Evolutionary conservation across 2,113 vertebrate genomes (phyloP), one percentile per base, ranked within the genome.

Genomic region (Crotalus tigris): DNA sequence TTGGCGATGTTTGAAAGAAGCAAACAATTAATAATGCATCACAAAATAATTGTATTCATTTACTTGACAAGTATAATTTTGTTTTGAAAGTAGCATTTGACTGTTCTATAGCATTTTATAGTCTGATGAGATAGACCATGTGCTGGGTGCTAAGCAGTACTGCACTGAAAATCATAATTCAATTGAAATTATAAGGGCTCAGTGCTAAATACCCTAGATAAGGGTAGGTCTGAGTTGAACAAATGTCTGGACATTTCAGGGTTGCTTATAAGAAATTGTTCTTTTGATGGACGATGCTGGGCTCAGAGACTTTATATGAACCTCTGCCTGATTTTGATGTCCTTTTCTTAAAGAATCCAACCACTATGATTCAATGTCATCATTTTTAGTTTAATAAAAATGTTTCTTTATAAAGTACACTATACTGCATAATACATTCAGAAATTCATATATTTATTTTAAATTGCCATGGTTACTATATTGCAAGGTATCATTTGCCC

Each of bases 21-120:
- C 64, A 90, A 90, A 64, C 29, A 93, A 93, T 93, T 54, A 93
- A 85, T 86, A 85, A 93, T 61, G 57, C 75, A 39, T 90, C 88
- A 90, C 46, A 26, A 64, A 93, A 87, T 90, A 57, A 86, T 49
- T 93, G 61, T 90, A 85, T 85, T 85, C 44, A 86, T 58, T 61
- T 90, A 57, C 61, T 93, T 93, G 75, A 90, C 75, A 90, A 90
- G 88, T 93, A 86, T 93, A 64, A 90, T 93, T 90, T 90, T 87
- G 88, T 61, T 93, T 90, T 92, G 88, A 61, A 51, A 59, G 88
- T 19, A 39, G 69, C 33, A n/a, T 53, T 61, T 33, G 33, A 85
- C 51, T 85, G 46, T 89, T 85, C 54, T 49, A n/a, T 13, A 85
- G 69, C 26, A 46, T 85, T 3, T n/a, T 64, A 29, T 69, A 29